Base-by-base conservation (phyloP, 2,888 invertebrate species). In the Leuctra nigra region DNA sequence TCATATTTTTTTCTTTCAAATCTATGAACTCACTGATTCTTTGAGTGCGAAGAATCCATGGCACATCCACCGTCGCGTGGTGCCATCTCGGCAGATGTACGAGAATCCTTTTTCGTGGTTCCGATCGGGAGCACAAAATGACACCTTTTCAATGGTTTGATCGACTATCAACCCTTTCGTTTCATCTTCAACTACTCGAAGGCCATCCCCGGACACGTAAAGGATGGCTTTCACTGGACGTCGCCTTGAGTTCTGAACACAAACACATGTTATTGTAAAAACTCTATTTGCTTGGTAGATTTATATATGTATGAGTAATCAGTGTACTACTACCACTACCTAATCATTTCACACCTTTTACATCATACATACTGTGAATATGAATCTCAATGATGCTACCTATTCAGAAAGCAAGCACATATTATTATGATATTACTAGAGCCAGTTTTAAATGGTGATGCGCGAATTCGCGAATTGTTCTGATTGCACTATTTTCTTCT, bases 141-240 rank as follows among this genome's bases (percentile, higher is more conserved):
- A 99, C 2, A 99, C 98, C 74, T 99, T 99, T 75, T 99, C 99
- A 61, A 99, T 99, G 22, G 98, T 99, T 76, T 99, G 99, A 74
- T 99, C 99, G 35, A 99, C 97, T 64, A 99, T 93, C 62, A 99
- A 81, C 29, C 97, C 97, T 76, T 97, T 98, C 25, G 96, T 97
- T 71, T 98, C 96, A 68, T 98, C 98, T 72, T 99, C 99, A 1
- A 99, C 98, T 2, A 99, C 98, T 22, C 99, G 80, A 41, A 99
- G 77, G 1, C 98, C 97, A 72, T 99, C 99, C 3, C 93, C 94
- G 65, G 91, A 91, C 2, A 94, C 90, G 71, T 92, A 91, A 18
- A 95, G 77, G 61, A 91, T 82, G 2, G 93, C 91, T 60, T 91
- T 84, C n/a, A 94, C 86, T 3, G 94, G 90, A 66, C 93, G 81